These are phyloP conservation scores for Lepidiolamprologus cunningtoni DNA, from an alignment of 2,113 vertebrate species.

Conservation along the genomic window DNA sequence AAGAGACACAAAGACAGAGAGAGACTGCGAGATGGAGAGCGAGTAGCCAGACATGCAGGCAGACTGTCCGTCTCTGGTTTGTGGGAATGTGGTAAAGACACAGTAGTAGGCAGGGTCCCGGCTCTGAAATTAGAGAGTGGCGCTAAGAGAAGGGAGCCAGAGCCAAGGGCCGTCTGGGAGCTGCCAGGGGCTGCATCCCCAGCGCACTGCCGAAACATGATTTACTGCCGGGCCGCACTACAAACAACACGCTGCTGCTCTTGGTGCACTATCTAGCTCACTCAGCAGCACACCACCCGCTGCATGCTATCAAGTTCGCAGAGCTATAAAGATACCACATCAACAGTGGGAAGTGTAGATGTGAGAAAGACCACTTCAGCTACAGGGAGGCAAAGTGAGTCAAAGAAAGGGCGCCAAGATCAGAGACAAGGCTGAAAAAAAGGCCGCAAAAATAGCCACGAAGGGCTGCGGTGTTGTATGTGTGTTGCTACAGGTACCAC, in stretches of 20 bases:
- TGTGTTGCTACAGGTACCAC: background rate
- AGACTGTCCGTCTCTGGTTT: conserved; percentile 68
- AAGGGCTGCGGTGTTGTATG: background rate
- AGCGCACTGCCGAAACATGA: conserved; percentile 47
- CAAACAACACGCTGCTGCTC: conserved; percentile 26
- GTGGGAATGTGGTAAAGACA: conserved; percentile 66
- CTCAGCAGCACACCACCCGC: background rate
- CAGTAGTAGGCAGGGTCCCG: conserved; percentile 62
- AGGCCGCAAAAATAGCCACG: background rate
- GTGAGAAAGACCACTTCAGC: conserved; percentile 33
- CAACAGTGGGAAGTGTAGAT: conserved; percentile 30
- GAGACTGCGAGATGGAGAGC: conserved; percentile 22
- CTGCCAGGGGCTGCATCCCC: conserved; percentile 62
- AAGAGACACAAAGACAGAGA: conserved; percentile 17
- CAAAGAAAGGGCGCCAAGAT: background rate
- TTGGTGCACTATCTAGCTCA: conserved; percentile 18
- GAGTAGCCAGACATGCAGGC: conserved; percentile 56
- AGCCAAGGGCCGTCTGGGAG: conserved; percentile 60
- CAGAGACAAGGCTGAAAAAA: background rate
- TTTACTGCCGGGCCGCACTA: conserved; percentile 50
- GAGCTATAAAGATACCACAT: conserved; percentile 38
- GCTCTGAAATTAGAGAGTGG: conserved; percentile 69
- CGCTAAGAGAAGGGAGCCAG: conserved; percentile 58
- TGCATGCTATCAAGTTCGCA: conserved; percentile 39
- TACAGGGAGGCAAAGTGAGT: background rate